A percentile compares a stretch with the other conserved stretches of the same genome.
phyloP scores from a whole-genome alignment of 2,797 vertebrate genomes.

The Microchirus variegatus region DNA sequence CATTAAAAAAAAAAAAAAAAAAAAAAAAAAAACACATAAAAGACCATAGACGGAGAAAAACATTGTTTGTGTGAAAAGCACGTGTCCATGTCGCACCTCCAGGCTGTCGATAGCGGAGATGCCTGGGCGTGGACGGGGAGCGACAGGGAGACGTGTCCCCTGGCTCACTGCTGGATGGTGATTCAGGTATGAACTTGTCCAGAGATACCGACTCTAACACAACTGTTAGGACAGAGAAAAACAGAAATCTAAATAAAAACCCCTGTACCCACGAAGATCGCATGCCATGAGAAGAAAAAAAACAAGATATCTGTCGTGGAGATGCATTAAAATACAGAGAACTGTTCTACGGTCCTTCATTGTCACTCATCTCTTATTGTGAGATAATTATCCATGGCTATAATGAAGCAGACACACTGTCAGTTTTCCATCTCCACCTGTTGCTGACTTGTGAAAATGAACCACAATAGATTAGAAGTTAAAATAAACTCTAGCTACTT shows the following conservation, averaged over 20 bases:
- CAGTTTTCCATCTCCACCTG: no score
- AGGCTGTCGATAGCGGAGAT: slow-evolving; percentile 87
- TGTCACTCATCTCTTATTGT: no score
- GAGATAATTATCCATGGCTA: no score
- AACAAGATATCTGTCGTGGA: no score
- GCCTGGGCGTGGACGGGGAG: slow-evolving; percentile 89
- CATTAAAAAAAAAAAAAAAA: not conserved
- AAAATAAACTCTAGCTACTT: slow-evolving; percentile 16
- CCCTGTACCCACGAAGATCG: no score
- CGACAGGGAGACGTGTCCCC: slow-evolving; percentile 88
- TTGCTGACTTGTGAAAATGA: no score
- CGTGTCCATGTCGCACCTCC: slow-evolving; percentile 68
- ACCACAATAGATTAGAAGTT: no score
- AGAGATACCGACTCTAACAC: slow-evolving; percentile 87
- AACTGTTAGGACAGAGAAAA: slow-evolving; percentile 67
- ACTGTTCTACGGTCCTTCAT: no score
- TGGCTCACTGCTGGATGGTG: slow-evolving; percentile 73
- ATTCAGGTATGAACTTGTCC: slow-evolving; percentile 87
- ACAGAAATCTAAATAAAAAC: no score
- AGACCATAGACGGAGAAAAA: not conserved
- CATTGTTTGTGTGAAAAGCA: not conserved
- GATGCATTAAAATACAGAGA: no score
- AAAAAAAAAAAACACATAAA: not conserved
- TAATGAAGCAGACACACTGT: no score
- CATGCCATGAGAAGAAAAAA: no score